phyloP scores from a whole-genome alignment of 2,113 vertebrate genomes.

The Anas platyrhynchos region DNA sequence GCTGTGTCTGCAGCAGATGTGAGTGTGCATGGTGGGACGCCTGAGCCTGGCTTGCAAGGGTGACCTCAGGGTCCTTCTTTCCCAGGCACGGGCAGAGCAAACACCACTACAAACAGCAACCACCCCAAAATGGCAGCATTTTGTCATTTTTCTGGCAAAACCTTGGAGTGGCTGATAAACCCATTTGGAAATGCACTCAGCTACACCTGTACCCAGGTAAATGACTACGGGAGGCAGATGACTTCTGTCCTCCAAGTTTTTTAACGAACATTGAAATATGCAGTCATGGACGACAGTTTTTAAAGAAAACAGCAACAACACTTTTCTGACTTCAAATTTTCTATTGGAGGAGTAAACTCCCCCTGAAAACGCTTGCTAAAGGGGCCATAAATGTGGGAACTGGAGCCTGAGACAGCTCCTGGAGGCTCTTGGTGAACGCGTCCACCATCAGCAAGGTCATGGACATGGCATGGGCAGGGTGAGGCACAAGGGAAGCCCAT shows the following conservation, averaged over 20 bases:
- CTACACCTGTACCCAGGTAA: not conserved
- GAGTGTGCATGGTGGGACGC: not conserved
- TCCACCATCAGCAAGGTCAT: not conserved
- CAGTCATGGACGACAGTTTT: rapidly evolving
- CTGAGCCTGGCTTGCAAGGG: not conserved
- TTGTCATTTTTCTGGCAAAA: not conserved
- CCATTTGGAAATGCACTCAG: not conserved
- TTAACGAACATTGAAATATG: not conserved
- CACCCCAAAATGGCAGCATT: not conserved
- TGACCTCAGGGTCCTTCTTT: not conserved
- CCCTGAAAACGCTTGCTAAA: not conserved
- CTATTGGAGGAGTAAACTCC: not conserved
- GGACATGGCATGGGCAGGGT: not conserved
- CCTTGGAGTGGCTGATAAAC: not conserved
- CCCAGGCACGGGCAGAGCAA: not conserved
- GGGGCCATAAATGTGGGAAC: not conserved
- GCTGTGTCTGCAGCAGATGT: not conserved
- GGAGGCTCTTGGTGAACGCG: not conserved
- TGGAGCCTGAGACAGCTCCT: not conserved
- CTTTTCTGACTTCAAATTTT: not conserved
- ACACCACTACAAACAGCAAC: not conserved
- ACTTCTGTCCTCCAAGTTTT: not conserved
- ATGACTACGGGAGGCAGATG: not conserved
- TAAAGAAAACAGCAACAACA: not conserved
- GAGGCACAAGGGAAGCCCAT: not conserved